Base-by-base conservation (phyloP, 2,113 vertebrate genomes). In the Osmerus mordax region DNA sequence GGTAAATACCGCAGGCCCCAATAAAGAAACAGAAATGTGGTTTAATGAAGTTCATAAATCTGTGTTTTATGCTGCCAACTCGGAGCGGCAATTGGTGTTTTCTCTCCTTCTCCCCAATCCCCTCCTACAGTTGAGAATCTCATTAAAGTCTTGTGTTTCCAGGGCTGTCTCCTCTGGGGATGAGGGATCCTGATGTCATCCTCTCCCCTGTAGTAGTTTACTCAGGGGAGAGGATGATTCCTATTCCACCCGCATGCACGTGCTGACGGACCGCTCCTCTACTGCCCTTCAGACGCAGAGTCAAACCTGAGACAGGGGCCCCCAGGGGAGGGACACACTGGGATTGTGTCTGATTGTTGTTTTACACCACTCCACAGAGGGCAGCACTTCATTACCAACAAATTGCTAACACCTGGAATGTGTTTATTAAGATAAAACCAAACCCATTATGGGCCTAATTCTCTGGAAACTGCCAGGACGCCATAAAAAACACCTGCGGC, bases 41-140 rank as follows among this genome's bases (percentile, higher is more conserved):
- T 89, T 87, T 91, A 92, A 91, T 90, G 84, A 86, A 90, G 84
- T 90, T 90, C 88, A 90, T 90, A 90, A 92, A 91, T 92, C 87
- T 89, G 87, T 83, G 78, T 89, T 91, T 88, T 84, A 82, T 71
- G 78, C 84, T 89, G 90, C 88, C 89, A 92, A 84, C 83, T 86
- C 75, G n/a, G 59, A 81, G 84, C 66, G 28, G 70, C 74, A 72
- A 83, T 85, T 77, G 75, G 86, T 79, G 81, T 64, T 78, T 85
- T 8, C 72, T 79, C 84, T 80, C 78, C 41, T 59, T 36, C 67
- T 41, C 66, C 59, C 51, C 71, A 12, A 67, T 76, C 67, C 68
- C 76, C 15, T 62, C 4, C 63, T 70, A 62, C 61, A 25, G 81
- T 84, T 80, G 74, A 82, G 86, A 84, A 89, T 88, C 86, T 91